Evolutionary conservation across 2,113 vertebrate genomes (phyloP).

Genomic region (Elaphurus davidianus): DNA sequence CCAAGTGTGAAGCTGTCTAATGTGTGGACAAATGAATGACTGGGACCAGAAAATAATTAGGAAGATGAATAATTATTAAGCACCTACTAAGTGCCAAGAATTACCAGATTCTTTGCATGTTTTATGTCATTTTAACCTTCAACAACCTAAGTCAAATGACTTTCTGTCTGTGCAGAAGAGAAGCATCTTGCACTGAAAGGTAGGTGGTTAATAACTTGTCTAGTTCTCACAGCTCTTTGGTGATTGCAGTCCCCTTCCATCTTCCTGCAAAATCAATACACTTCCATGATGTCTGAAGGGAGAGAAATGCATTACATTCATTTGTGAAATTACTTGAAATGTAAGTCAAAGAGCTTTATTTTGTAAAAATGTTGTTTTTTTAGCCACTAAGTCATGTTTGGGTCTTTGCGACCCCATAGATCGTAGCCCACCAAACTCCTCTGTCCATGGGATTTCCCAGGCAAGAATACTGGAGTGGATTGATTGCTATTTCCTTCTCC

Average conservation of each 20-base stretch:
- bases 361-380: not conserved
- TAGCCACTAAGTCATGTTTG: not conserved
- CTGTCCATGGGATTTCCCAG: not conserved
- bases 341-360: not conserved
- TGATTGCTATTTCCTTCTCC: not conserved
- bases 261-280: not conserved
- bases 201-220: not conserved
- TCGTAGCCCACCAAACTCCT: accelerated
- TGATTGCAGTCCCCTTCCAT: not conserved
- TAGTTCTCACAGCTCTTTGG: not conserved
- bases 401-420: not conserved
- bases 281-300: not conserved
- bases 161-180: not conserved
- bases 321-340: not conserved
- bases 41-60: not conserved
- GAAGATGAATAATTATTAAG: not conserved
- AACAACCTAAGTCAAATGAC: not conserved
- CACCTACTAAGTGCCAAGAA: not conserved
- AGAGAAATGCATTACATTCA: not conserved
- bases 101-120: not conserved
- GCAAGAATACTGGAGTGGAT: not conserved
- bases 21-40: not conserved
- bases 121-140: not conserved
- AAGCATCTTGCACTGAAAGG: not conserved
- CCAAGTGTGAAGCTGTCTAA: not conserved